Conservation (phyloP, 2,113 vertebrate species). For the Harpagus bidentatus region DNA sequence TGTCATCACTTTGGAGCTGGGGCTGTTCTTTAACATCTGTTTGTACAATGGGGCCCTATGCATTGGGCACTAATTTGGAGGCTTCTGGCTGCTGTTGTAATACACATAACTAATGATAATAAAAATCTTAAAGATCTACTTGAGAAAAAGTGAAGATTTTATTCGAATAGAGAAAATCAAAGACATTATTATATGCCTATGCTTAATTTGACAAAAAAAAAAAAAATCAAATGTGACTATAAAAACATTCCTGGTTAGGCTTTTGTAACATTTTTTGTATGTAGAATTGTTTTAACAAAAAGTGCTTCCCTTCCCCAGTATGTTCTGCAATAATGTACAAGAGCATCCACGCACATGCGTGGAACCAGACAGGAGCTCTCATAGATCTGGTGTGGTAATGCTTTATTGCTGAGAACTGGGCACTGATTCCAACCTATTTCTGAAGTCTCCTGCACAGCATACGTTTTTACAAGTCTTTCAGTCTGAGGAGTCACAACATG, state of each 20-base stretch:
- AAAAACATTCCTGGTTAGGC: neutral
- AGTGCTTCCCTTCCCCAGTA: neutral
- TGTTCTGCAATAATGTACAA: neutral
- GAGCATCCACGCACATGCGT: accelerated
- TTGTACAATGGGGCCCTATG: neutral
- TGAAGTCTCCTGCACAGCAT: neutral
- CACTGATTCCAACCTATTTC: neutral
- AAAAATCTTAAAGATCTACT: neutral
- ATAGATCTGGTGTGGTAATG: neutral
- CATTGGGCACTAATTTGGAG: neutral
- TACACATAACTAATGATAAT: slow-evolving; percentile 11
- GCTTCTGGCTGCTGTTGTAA: slow-evolving; percentile 35
- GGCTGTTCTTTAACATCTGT: neutral
- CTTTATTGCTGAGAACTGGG: neutral
- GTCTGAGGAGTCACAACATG: neutral
- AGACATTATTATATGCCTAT: neutral
- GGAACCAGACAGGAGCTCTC: neutral
- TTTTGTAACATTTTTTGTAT: neutral
- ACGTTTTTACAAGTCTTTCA: neutral
- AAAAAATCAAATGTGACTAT: neutral
- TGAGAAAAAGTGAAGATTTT: neutral
- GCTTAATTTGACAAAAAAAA: neutral
- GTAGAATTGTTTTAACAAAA: neutral
- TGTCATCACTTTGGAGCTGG: neutral
- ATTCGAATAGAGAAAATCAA: neutral